These are phyloP conservation scores for Punctoribates punctum DNA, from an alignment of 2,888 invertebrate species.

Conservation along the genomic window DNA sequence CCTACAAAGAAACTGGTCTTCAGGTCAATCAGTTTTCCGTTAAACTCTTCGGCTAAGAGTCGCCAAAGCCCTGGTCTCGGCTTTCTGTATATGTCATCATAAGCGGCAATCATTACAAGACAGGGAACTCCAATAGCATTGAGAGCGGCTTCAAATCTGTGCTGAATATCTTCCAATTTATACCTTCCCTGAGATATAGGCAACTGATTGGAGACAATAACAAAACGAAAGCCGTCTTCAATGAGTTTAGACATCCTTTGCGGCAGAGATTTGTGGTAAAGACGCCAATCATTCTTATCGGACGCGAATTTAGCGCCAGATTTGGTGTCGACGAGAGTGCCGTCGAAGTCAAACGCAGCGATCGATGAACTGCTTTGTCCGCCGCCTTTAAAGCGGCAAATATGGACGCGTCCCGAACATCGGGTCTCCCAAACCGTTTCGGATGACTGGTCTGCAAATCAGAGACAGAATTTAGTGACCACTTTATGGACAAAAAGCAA, in stretches of 20 bases:
- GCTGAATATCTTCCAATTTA: constrained; percentile 36
- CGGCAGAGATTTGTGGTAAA: constrained; percentile 29
- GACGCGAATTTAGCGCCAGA: constrained; percentile 32
- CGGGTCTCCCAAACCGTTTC: background rate
- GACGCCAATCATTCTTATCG: constrained; percentile 43
- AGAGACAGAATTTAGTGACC: background rate
- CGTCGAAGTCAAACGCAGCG: constrained; percentile 45
- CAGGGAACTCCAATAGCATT: constrained; percentile 39
- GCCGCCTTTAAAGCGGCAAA: constrained; percentile 40
- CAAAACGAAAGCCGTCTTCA: constrained; percentile 41
- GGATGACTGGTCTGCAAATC: background rate
- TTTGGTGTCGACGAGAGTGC: constrained; percentile 41
- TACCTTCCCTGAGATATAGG: constrained; percentile 37
- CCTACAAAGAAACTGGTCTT: constrained; percentile 43
- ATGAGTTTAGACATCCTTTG: background rate
- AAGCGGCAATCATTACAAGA: constrained; percentile 38
- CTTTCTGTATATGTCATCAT: constrained; percentile 43
- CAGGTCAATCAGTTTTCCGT: constrained; percentile 32
- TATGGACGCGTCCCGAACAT: background rate
- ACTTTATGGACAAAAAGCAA: no score
- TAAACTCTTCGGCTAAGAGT: constrained; percentile 21
- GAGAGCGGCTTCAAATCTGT: constrained; percentile 34
- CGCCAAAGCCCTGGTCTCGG: constrained; percentile 42
- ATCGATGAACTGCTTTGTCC: constrained; percentile 35
- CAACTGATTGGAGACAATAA: constrained; percentile 44